Percentiles rank a stretch among this genome's conserved stretches.
These are phyloP conservation scores for Cataglyphis rosenhaueri DNA, from an alignment of 2,888 invertebrate species.

Conservation along the genomic window DNA sequence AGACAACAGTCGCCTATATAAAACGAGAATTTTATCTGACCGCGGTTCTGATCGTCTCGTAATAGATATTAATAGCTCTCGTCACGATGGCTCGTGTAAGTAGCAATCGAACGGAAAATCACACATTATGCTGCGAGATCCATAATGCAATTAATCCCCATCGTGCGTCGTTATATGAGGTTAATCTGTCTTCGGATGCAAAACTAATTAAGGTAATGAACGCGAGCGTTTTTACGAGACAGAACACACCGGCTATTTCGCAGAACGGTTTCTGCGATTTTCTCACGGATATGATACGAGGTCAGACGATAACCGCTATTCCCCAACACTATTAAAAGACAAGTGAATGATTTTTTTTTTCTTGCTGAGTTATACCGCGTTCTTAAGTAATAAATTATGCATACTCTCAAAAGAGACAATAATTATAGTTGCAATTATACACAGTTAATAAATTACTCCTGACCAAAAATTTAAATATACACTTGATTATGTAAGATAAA, in stretches of 20 bases:
- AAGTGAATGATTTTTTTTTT: slow-evolving; percentile 46
- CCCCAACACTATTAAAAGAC: slow-evolving; percentile 36
- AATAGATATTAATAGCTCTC: slow-evolving; percentile 64
- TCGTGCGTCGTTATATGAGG: slow-evolving; percentile 47
- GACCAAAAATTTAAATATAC: slow-evolving; percentile 22
- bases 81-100: slow-evolving; percentile 55
- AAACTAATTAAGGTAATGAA: slow-evolving; percentile 68
- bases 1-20: slow-evolving; percentile 16
- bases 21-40: slow-evolving; percentile 57
- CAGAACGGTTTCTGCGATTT: slow-evolving; percentile 51
- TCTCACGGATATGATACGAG: slow-evolving; percentile 58
- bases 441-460: neutral
- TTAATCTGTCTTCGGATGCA: slow-evolving; percentile 55
- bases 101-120: slow-evolving; percentile 65
- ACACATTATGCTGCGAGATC: slow-evolving; percentile 52
- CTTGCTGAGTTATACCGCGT: slow-evolving; percentile 6
- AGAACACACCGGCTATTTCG: slow-evolving; percentile 14
- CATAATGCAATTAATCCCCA: slow-evolving; percentile 67
- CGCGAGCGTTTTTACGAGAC: slow-evolving; percentile 37
- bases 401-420: slow-evolving; percentile 2
- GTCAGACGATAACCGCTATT: slow-evolving; percentile 48
- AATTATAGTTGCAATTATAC: slow-evolving; percentile 17
- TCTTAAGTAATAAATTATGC: slow-evolving; percentile 32
- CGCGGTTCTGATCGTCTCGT: slow-evolving; percentile 40
- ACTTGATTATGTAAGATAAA: slow-evolving; percentile 20